Conservation (phyloP, 2,113 vertebrate genomes). For the Bos indicus region DNA sequence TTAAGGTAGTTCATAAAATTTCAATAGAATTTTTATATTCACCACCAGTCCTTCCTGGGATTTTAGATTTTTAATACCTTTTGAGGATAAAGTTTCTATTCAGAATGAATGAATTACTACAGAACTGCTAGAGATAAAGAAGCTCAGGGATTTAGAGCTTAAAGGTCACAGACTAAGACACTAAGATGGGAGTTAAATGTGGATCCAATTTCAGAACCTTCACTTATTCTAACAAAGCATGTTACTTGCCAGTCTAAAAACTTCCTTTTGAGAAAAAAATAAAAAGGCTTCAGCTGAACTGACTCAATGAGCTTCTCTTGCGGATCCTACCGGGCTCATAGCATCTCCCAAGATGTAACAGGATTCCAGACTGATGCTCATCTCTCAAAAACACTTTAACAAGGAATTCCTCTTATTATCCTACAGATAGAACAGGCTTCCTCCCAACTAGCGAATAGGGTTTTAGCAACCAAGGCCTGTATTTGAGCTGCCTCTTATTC, state of each 20-base stretch:
- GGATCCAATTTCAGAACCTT: neutral
- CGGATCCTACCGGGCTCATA: neutral
- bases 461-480: neutral
- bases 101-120: neutral
- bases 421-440: neutral
- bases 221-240: neutral
- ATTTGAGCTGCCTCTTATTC: neutral
- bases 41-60: neutral
- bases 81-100: neutral
- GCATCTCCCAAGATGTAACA: neutral
- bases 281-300: neutral
- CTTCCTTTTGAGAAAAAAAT: neutral
- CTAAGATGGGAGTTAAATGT: neutral
- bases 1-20: neutral
- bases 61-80: neutral
- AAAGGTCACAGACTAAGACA: neutral
- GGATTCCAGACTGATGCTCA: neutral
- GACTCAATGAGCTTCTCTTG: neutral
- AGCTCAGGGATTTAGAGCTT: neutral
- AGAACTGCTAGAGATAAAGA: neutral
- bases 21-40: neutral
- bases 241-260: neutral
- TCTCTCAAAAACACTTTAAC: neutral
- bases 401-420: neutral
- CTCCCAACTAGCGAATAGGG: neutral